Evolutionary conservation across 37 sponge, comb jelly and placozoan genomes (phyloP).

Genomic region (Amphimedon queenslandica): DNA sequence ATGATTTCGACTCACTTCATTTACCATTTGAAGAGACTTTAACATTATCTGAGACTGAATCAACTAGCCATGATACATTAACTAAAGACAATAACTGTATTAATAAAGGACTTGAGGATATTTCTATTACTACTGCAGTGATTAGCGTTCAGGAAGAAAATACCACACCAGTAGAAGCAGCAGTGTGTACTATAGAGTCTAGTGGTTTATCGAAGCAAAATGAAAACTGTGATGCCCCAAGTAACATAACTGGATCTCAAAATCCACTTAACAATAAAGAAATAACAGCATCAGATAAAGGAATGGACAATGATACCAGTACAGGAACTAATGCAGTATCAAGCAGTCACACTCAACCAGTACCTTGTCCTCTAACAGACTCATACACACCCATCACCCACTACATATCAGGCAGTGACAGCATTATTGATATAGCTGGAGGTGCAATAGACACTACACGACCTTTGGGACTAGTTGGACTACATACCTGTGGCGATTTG

Average conservation of each 20-base stretch:
- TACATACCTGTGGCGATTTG: constrained; percentile 61
- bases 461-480: constrained; percentile 27
- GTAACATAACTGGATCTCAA: no score
- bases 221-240: not conserved
- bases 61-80: not conserved
- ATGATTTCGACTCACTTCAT: no score
- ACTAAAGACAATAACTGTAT: not conserved
- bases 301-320: not conserved
- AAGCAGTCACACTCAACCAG: no score
- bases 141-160: not conserved
- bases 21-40: no score
- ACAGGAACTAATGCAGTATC: not conserved
- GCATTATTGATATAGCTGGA: not conserved
- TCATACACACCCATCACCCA: constrained; percentile 9
- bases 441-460: not conserved
- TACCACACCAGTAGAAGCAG: not conserved
- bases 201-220: not conserved
- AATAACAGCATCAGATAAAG: no score
- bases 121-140: not conserved
- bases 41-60: not conserved
- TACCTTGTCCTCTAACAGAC: not conserved
- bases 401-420: not conserved
- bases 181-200: not conserved
- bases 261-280: no score
- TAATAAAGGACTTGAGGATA: not conserved